Percentiles rank a stretch among this genome's conserved stretches.
Evolutionary conservation across 2,797 vertebrate species (phyloP).

Genomic region (Acipenser oxyrinchus): DNA sequence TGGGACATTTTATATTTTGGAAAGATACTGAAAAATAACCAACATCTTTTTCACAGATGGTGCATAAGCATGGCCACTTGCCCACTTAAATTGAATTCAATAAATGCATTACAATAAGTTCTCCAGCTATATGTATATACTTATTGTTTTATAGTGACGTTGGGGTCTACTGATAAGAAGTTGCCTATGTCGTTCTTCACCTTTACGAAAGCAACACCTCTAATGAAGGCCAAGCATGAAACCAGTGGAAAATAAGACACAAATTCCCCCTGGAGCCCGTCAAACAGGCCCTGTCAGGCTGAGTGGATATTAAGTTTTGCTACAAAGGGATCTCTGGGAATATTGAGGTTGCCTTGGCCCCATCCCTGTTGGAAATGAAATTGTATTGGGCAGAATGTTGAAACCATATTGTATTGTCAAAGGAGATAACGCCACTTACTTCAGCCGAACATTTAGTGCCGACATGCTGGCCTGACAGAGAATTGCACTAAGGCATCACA

Average conservation of each 20-base stretch:
- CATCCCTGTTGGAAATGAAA: constrained; percentile 57
- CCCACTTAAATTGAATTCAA: no score
- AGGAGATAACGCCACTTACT: constrained; percentile 79
- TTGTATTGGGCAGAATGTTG: constrained; percentile 69
- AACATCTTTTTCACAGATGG: no score
- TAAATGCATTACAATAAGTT: no score
- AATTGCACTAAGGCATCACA: constrained; percentile 77
- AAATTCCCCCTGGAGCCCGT: constrained; percentile 45
- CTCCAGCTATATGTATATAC: no score
- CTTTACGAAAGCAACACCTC: constrained; percentile 5
- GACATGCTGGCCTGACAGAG: constrained; percentile 75
- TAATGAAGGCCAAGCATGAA: constrained; percentile 16
- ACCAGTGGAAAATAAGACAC: constrained; percentile 16
- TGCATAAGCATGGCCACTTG: no score
- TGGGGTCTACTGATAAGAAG: no score
- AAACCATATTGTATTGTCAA: constrained; percentile 76
- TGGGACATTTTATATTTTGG: no score
- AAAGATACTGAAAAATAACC: no score
- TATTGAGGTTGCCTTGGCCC: constrained; percentile 48
- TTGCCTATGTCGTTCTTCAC: constrained; percentile 8
- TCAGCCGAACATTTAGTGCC: constrained; percentile 79
- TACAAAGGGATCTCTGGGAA: constrained; percentile 65
- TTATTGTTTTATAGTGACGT: no score
- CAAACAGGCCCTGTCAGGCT: constrained; percentile 60
- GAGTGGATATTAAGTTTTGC: constrained; percentile 56